Evolutionary conservation across 2,113 vertebrate genomes (phyloP), one percentile per base, ranked within the genome.

Genomic region (Nestor notabilis): DNA sequence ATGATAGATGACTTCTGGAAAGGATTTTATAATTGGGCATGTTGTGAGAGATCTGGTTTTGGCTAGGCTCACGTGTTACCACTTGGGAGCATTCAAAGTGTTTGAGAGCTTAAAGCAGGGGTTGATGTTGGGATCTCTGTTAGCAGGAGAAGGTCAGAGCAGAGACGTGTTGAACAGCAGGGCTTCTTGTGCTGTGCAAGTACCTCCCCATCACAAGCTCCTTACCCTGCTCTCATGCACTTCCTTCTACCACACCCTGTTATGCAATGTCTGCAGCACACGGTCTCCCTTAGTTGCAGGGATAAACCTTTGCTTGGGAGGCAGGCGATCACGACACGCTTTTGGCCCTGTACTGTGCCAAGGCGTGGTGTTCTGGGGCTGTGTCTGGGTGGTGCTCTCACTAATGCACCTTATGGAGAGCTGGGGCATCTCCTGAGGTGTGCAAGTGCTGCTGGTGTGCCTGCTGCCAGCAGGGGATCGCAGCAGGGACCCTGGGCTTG

Each of bases 331-430:
- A 35, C 1, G 0, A 2, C n/a, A n/a, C 0, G 1, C 25, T 91
- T 83, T 28, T 66, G 69, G 55, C 44, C n/a, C 19, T 20, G 41
- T 1, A 5, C 56, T 77, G 1, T 47, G 68, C 80, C 69, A 25
- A 53, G 37, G 31, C 1, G 0, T 6, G 84, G 27, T 1, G 2
- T 63, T n/a, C 55, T 37, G 43, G 60, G 33, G 23, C 46, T n/a
- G n/a, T 33, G 35, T 13, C 39, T 1, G 0, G 35, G 13, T 49
- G 25, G 20, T 75, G 35, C 43, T 78, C 11, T 31, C 1, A 0
- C 27, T 49, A 16, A 39, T 17, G 11, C 28, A 8, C 1, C 0
- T 82, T 39, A 21, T 0, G 0, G 55, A 58, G 70, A 33, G 47
- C 55, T 79, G 75, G 50, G 78, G 14, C 8, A 1, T 79, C 61